phyloP scores from a whole-genome alignment of 1,140 invertebrate genomes.

The Pogonomyrmex barbatus region DNA sequence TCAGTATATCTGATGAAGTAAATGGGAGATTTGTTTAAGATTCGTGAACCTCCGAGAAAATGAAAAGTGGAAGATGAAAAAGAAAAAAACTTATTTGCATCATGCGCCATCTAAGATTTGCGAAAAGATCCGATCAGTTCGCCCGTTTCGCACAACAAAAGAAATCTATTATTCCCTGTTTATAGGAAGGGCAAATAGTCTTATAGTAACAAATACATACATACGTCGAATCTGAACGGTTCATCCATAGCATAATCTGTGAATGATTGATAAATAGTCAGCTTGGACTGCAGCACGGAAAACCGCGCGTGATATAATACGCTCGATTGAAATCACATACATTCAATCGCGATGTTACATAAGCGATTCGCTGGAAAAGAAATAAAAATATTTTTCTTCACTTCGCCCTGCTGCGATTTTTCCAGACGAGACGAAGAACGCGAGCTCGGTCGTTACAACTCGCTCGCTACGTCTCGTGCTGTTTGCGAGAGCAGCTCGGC shows the following conservation, averaged over 20 bases:
- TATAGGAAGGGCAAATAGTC: no score
- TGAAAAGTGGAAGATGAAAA: no score
- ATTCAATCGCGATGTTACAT: not conserved
- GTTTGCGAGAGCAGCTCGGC: not conserved
- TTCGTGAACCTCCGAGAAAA: no score
- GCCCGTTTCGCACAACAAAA: no score
- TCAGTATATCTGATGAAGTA: no score
- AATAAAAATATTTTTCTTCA: not conserved
- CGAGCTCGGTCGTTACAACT: not conserved
- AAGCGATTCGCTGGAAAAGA: constrained; percentile 20
- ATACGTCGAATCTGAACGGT: no score
- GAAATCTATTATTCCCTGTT: no score
- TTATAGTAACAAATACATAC: no score
- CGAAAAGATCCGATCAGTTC: no score
- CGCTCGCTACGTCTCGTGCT: constrained; percentile 4
- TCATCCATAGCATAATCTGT: not conserved
- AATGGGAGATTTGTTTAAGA: no score
- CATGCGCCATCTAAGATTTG: no score
- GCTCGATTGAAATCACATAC: not conserved
- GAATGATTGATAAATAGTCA: not conserved
- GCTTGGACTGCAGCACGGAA: not conserved
- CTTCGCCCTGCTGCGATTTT: not conserved
- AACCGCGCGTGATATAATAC: not conserved
- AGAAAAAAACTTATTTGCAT: no score
- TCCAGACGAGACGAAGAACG: not conserved